Evolutionary conservation across 2,888 invertebrate species (phyloP).

Genomic region (Philopedon plagiatum): DNA sequence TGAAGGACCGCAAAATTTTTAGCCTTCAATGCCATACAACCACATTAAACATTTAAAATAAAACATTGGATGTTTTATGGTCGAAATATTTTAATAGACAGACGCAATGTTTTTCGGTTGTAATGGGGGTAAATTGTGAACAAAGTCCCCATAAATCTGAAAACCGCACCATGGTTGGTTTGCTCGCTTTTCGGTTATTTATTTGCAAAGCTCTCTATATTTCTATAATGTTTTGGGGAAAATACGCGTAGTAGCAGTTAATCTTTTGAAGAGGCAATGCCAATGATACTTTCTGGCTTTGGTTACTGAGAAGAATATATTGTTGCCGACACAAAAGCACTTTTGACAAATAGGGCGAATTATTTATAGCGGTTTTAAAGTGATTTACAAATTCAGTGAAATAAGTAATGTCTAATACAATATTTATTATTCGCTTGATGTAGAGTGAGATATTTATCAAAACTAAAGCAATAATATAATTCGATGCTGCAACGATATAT

Average conservation of each 20-base stretch:
- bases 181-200: constrained; percentile 63
- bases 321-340: constrained; percentile 36
- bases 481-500: too few relatives aligned
- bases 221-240: constrained; percentile 54
- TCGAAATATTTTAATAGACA: constrained; percentile 49
- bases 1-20: constrained; percentile 38
- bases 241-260: constrained; percentile 48
- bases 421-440: constrained; percentile 1
- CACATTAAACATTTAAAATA: constrained; percentile 44
- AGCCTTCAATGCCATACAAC: constrained; percentile 28
- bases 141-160: constrained; percentile 65
- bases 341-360: constrained; percentile 41
- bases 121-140: constrained; percentile 57
- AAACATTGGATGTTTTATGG: constrained; percentile 45
- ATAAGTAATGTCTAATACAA: constrained; percentile 1
- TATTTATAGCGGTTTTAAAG: constrained; percentile 30
- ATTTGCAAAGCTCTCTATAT: constrained; percentile 62
- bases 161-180: constrained; percentile 64
- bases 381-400: constrained; percentile 29
- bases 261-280: constrained; percentile 47
- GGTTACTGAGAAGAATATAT: constrained; percentile 45
- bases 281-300: constrained; percentile 46
- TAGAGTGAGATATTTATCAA: not conserved
- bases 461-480: too few relatives aligned
- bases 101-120: constrained; percentile 46